Evolutionary conservation across 2,797 vertebrate genomes (phyloP).

Genomic region (Otus scops): DNA sequence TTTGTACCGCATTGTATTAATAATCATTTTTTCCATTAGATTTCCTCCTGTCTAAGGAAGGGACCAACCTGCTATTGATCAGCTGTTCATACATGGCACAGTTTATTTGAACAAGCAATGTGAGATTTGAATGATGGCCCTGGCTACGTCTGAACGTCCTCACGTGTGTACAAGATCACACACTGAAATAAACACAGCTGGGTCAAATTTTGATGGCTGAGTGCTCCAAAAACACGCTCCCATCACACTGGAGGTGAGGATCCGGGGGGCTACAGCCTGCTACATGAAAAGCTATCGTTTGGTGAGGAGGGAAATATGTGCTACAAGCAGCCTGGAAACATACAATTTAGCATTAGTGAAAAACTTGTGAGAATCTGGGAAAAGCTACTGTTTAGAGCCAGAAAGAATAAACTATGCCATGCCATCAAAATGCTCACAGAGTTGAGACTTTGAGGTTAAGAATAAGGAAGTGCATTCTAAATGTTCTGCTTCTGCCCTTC

Average conservation of each 20-base stretch:
- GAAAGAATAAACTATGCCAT: not conserved
- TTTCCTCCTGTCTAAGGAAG: conserved; percentile 3
- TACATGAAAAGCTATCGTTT: not conserved
- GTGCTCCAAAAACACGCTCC: fast-evolving
- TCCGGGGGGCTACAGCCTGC: not conserved
- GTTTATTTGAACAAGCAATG: not conserved
- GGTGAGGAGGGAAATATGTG: not conserved
- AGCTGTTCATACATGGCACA: not conserved
- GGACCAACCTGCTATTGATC: not conserved
- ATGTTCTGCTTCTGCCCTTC: not conserved
- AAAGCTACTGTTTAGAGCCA: not conserved
- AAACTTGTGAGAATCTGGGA: not conserved
- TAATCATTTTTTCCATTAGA: not conserved
- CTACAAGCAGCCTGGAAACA: not conserved
- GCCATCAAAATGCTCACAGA: not conserved
- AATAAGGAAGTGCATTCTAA: not conserved
- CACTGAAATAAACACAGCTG: not conserved
- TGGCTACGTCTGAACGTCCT: not conserved
- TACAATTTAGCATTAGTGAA: not conserved
- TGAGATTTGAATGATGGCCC: not conserved
- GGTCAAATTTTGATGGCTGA: not conserved
- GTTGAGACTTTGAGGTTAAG: not conserved
- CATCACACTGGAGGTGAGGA: not conserved
- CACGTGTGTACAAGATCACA: not conserved
- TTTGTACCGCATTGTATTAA: not conserved